phyloP scores from a whole-genome alignment of 2,888 invertebrate genomes.

The Cephonodes hylas region DNA sequence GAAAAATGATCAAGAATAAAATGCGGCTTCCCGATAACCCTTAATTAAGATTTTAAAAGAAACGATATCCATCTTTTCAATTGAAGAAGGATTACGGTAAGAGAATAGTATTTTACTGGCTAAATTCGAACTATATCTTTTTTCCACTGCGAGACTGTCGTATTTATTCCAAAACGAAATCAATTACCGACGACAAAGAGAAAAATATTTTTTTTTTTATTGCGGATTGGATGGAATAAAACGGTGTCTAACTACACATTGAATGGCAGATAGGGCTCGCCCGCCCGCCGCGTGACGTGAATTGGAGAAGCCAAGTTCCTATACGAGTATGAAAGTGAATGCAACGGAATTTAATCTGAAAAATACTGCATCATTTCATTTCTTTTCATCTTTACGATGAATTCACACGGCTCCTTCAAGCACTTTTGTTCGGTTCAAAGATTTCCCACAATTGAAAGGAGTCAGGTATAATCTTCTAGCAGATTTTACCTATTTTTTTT shows the following conservation, averaged over 20 bases:
- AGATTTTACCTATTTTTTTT: too few relatives aligned
- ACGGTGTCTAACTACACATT: conserved; percentile 52
- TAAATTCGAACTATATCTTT: conserved; percentile 6
- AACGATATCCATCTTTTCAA: conserved; percentile 1
- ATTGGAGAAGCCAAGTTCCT: conserved; percentile 40
- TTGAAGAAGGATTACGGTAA: neutral
- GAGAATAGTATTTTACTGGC: conserved; percentile 1
- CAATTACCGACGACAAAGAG: conserved; percentile 61
- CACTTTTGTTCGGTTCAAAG: neutral
- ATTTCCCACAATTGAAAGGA: neutral
- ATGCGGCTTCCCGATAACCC: neutral
- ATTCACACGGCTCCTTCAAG: neutral
- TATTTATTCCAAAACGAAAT: conserved; percentile 50
- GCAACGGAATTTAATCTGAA: conserved; percentile 28
- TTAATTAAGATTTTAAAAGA: conserved; percentile 1
- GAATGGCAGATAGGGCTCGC: conserved; percentile 40
- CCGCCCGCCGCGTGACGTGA: conserved; percentile 44
- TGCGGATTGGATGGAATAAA: conserved; percentile 50
- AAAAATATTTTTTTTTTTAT: conserved; percentile 52
- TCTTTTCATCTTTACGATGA: neutral
- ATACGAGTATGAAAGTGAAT: conserved; percentile 38
- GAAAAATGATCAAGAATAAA: neutral
- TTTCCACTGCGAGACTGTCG: conserved; percentile 32
- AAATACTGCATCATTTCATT: neutral
- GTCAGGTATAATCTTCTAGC: neutral